Percentiles rank a stretch among this genome's conserved stretches.
These are phyloP conservation scores for Lycodopsis pacificus DNA, from an alignment of 2,797 vertebrate genomes.

Conservation along the genomic window DNA sequence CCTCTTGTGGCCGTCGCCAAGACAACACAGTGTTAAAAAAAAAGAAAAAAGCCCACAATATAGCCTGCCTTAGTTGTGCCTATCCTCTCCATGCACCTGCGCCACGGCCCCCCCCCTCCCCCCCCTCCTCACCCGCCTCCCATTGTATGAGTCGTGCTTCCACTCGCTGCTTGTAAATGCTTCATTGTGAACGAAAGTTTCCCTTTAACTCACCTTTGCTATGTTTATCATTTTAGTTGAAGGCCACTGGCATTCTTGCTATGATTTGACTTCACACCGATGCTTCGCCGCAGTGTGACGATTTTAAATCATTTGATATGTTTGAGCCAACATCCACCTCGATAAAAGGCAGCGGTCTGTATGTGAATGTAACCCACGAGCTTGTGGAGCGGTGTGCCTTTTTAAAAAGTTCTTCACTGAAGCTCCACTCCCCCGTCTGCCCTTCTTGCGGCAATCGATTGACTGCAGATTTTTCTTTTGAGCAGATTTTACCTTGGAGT, in stretches of 20 bases:
- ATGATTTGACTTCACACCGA: neutral
- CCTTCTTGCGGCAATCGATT: conserved; percentile 54
- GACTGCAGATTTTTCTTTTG: conserved; percentile 55
- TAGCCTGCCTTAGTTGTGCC: conserved; percentile 5
- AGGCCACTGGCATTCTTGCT: neutral
- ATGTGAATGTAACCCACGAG: conserved; percentile 13
- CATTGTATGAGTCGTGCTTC: conserved; percentile 42
- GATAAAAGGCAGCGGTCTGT: conserved; percentile 4
- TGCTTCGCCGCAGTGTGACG: neutral
- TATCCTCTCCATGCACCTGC: conserved; percentile 36
- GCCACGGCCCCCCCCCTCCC: conserved; percentile 18
- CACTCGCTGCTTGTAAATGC: conserved; percentile 22
- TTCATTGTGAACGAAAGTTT: conserved; percentile 3
- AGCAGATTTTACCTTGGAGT: conserved; percentile 37
- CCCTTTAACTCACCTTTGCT: neutral
- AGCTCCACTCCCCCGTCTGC: conserved; percentile 45
- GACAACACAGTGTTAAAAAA: conserved; percentile 41
- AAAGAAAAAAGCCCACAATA: conserved; percentile 3
- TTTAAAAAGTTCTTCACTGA: conserved; percentile 58
- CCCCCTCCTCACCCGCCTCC: neutral
- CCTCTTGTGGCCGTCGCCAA: conserved; percentile 37
- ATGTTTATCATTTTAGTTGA: neutral
- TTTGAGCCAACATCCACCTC: neutral
- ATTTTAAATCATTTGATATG: neutral
- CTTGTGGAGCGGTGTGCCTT: conserved; percentile 25